Base-by-base conservation (phyloP, 2,797 vertebrate species). In the Lepus townsendii region DNA sequence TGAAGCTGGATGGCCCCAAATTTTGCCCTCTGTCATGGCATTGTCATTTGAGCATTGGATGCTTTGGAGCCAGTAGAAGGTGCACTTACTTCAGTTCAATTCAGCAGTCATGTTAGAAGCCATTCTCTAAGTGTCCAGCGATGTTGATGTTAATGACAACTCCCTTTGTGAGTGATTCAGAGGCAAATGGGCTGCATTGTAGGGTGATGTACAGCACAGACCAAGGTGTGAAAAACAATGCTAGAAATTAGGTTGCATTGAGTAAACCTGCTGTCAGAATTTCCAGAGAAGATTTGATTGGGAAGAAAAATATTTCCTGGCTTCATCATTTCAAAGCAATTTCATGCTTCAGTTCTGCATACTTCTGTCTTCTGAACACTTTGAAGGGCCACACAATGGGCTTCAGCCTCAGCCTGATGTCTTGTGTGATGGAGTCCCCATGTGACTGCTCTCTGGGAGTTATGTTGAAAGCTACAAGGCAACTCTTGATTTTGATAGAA, bases 291-390 rank as follows among this genome's bases (percentile, higher is more conserved):
- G 97, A 97, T 97, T 98, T 98, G 97, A 98, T 98, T 97, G 97
- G 57, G 50, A 97, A 97, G 95, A 91, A 98, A 98, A 98, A 95
- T 80, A 91, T 88, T 96, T 97, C 97, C 97, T 97, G 92, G 72
- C 92, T 98, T 97, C 95, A 96, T 98, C 98, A 93, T 98, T 98
- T 98, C 97, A 97, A 98, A 98, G 88, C 98, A 98, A 98, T 98
- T 98, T 98, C 98, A 98, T 97, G 98, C 98, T 96, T 97, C 91
- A 2, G 89, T 95, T 98, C 90, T 97, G 76, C 92, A 90, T 62
- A 11, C 73, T 97, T 96, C 95, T 97, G 96, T 98, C 95, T 77
- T 97, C 91, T 96, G 93, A 77, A 93, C 93, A 85, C 94, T 95
- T 77, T 52, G 0, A 1, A 87, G 97, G 97, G 97, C 96, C 47